phyloP scores from a whole-genome alignment of 1,140 invertebrate genomes.

The Dinoponera quadriceps region DNA sequence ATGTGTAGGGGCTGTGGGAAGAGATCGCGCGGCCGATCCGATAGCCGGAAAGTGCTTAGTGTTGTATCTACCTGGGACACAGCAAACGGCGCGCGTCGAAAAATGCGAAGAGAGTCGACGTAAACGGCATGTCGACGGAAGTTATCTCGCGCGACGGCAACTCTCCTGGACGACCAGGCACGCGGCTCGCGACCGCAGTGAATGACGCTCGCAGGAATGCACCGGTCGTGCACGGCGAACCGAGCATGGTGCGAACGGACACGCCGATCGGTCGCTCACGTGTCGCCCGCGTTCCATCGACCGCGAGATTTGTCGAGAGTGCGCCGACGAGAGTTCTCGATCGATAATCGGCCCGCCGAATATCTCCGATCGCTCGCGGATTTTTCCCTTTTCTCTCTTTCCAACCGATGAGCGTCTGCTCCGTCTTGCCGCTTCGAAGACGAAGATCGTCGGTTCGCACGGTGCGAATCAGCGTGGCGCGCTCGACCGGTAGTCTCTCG shows the following conservation, averaged over 20 bases:
- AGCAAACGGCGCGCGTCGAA: conserved; percentile 5
- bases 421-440: background rate
- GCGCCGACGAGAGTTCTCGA: background rate
- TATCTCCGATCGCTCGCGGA: background rate
- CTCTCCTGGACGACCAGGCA: conserved; percentile 11
- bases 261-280: conserved; percentile 3
- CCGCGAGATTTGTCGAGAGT: background rate
- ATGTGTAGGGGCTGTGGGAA: no score
- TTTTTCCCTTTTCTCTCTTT: conserved; percentile 1
- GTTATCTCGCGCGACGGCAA: conserved; percentile 26
- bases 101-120: background rate
- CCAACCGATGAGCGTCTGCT: background rate
- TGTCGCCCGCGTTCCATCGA: conserved; percentile 14
- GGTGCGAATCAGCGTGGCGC: background rate
- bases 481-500: background rate
- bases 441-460: background rate
- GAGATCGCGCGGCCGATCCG: background rate
- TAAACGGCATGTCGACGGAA: conserved; percentile 8
- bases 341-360: background rate
- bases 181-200: conserved; percentile 19
- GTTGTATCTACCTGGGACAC: conserved; percentile 34
- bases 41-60: background rate
- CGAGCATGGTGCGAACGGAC: background rate
- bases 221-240: background rate
- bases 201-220: background rate